Conservation (phyloP, 2,888 invertebrate genomes). For the Argyra leucocephala region DNA sequence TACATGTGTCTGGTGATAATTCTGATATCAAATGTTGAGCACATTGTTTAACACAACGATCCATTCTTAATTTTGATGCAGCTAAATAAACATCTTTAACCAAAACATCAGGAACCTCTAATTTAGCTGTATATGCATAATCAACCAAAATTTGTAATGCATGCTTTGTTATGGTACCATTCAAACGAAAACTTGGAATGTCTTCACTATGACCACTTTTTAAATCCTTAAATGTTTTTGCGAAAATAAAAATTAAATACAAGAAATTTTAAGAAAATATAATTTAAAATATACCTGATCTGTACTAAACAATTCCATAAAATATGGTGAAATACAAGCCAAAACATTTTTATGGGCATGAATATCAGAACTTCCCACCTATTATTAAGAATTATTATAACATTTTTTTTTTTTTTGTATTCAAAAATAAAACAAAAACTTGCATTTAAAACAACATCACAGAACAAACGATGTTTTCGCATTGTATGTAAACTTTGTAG, state of each 20-base stretch:
- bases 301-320: constrained; percentile 62
- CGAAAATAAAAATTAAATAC: neutral
- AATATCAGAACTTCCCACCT: constrained; percentile 61
- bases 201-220: constrained; percentile 41
- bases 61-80: constrained; percentile 69
- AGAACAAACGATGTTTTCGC: constrained; percentile 75
- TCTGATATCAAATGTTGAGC: constrained; percentile 59
- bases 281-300: constrained; percentile 43
- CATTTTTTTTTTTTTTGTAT: constrained; percentile 4
- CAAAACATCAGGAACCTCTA: constrained; percentile 46
- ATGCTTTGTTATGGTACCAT: constrained; percentile 54
- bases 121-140: constrained; percentile 71
- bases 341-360: constrained; percentile 70
- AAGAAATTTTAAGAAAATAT: constrained; percentile 7
- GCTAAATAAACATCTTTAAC: constrained; percentile 70
- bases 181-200: constrained; percentile 48
- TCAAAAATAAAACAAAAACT: constrained; percentile 38
- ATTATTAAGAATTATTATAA: constrained; percentile 22
- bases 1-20: constrained; percentile 51
- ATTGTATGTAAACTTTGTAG: constrained; percentile 64
- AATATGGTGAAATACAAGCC: constrained; percentile 66
- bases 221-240: constrained; percentile 25
- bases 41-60: constrained; percentile 61
- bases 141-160: constrained; percentile 68
- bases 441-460: constrained; percentile 74